Percentiles rank a stretch among this genome's conserved stretches.
Evolutionary conservation across 2,888 invertebrate species (phyloP).

Genomic region (Coleophora deauratella): DNA sequence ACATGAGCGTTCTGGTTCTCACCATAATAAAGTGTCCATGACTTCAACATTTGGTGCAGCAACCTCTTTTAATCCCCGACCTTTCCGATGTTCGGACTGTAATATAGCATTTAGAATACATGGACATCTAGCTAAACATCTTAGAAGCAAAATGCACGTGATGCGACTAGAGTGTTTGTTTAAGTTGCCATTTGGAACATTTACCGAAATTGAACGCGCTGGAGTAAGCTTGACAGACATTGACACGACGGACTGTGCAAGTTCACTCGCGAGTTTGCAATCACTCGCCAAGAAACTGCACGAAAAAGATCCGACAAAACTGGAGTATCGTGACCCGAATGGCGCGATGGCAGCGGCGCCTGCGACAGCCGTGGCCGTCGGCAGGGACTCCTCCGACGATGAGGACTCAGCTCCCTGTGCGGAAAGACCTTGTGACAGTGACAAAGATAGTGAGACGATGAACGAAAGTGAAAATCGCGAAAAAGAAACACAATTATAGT

Average conservation of each 20-base stretch:
- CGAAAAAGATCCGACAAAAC: conserved; percentile 85
- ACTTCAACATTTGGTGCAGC: conserved; percentile 89
- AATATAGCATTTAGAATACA: conserved; percentile 97
- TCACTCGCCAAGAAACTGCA: conserved; percentile 85
- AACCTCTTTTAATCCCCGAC: conserved; percentile 92
- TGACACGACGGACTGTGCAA: conserved; percentile 97
- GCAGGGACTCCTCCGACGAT: conserved; percentile 72
- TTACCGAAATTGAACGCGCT: conserved; percentile 93
- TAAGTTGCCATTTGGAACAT: conserved; percentile 94
- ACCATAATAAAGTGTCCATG: conserved; percentile 94
- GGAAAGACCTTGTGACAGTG: conserved; percentile 55
- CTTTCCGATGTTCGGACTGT: conserved; percentile 97
- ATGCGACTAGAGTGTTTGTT: conserved; percentile 94
- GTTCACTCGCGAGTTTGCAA: conserved; percentile 91
- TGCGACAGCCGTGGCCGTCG: conserved; percentile 32
- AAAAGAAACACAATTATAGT: conserved; percentile 66
- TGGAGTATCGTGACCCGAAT: conserved; percentile 77
- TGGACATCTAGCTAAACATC: conserved; percentile 97
- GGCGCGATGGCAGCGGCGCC: conserved; percentile 36
- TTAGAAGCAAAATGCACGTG: conserved; percentile 96
- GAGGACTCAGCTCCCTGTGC: conserved; percentile 49
- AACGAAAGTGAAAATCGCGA: conserved; percentile 57
- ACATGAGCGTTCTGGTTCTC: conserved; percentile 92
- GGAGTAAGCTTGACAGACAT: conserved; percentile 94
- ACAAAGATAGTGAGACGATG: conserved; percentile 61